Conservation (phyloP, 2,888 invertebrate species). For the Tolmerus cingulatus region DNA sequence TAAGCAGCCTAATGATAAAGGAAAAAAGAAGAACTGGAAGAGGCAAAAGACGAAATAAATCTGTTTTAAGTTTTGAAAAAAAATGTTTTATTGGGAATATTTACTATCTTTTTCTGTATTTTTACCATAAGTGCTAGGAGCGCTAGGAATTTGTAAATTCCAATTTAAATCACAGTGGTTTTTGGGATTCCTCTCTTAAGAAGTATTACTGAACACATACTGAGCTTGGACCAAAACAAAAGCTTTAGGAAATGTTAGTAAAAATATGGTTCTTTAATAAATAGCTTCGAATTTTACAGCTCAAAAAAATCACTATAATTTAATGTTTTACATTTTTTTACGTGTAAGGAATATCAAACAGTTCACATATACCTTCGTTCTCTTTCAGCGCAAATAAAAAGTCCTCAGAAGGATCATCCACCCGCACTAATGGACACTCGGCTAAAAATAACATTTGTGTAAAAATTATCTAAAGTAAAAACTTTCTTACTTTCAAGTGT, state of each 20-base stretch:
- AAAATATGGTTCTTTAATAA: neutral
- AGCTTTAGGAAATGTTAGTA: neutral
- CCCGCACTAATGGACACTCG: conserved; percentile 57
- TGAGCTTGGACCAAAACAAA: neutral
- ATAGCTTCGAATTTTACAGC: neutral
- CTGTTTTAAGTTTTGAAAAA: neutral
- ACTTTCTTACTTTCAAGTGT: conserved; percentile 56
- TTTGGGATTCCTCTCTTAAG: neutral
- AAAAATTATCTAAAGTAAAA: neutral
- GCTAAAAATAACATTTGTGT: conserved; percentile 52
- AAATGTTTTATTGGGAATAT: neutral
- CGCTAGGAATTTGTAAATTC: no score
- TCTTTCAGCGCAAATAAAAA: conserved; percentile 58
- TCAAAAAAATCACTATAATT: neutral
- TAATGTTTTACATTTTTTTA: neutral
- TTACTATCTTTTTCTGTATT: neutral
- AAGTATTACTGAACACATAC: conserved; percentile 17
- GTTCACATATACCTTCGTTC: conserved; percentile 61
- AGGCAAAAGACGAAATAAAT: conserved; percentile 58
- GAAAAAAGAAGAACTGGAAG: conserved; percentile 58
- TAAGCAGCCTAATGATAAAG: conserved; percentile 65
- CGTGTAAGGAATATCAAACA: conserved; percentile 58
- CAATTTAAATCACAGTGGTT: neutral
- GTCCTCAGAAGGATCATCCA: conserved; percentile 60
- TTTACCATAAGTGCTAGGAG: no score